Conservation (phyloP, 1,140 invertebrate genomes). For the Myzus persicae region DNA sequence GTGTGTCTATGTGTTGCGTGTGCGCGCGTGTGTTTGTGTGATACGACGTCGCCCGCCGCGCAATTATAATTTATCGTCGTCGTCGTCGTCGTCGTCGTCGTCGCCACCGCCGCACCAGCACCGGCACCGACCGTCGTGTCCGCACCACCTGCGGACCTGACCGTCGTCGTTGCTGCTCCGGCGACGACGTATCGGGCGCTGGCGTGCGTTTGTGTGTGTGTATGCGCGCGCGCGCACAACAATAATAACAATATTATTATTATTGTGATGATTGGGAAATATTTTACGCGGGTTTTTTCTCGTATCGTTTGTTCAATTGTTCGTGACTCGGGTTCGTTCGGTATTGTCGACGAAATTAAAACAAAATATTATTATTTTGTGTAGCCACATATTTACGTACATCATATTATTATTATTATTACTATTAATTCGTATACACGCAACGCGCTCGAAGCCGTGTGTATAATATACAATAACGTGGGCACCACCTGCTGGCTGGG, state of each 20-base stretch:
- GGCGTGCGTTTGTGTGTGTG: background rate
- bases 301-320: background rate
- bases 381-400: background rate
- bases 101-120: background rate
- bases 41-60: slow-evolving; percentile 23
- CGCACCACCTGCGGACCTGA: slow-evolving; percentile 6
- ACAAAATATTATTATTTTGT: background rate
- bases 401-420: background rate
- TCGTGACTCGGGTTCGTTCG: background rate
- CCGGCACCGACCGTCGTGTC: background rate
- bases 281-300: slow-evolving; percentile 28
- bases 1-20: background rate
- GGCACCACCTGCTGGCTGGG: background rate
- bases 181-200: background rate
- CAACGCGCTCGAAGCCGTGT: background rate
- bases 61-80: slow-evolving; percentile 19
- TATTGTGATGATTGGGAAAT: slow-evolving; percentile 17
- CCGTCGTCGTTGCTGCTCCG: background rate
- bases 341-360: background rate
- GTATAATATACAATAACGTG: background rate
- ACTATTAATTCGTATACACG: background rate
- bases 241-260: slow-evolving; percentile 24
- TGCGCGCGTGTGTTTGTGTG: background rate
- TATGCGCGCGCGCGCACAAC: background rate
- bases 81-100: background rate